These are phyloP conservation scores for Asteroscopus sphinx DNA, from an alignment of 2,888 invertebrate genomes.

Conservation along the genomic window DNA sequence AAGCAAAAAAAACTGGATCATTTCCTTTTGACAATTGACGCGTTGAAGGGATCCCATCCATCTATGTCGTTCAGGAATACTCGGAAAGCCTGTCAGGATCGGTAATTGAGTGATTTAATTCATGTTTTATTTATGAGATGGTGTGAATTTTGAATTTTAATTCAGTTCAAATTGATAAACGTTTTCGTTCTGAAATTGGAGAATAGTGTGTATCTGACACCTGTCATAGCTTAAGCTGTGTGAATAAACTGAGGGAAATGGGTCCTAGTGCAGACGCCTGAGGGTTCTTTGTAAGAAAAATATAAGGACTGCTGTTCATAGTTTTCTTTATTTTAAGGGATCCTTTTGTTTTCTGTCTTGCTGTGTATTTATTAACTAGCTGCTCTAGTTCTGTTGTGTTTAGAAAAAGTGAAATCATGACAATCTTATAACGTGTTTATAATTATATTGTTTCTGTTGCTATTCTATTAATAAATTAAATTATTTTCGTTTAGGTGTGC, in stretches of 20 bases:
- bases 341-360: conserved; percentile 15
- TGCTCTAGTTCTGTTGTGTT: no score
- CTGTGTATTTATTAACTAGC: no score
- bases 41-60: conserved; percentile 69
- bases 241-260: conserved; percentile 20
- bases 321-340: conserved; percentile 7
- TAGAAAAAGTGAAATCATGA: no score
- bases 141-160: conserved; percentile 54
- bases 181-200: conserved; percentile 30
- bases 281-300: conserved; percentile 27
- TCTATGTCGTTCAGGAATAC: conserved; percentile 66
- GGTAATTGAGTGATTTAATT: conserved; percentile 62
- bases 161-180: conserved; percentile 48
- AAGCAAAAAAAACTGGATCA: conserved; percentile 71
- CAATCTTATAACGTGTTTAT: no score
- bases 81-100: conserved; percentile 39
- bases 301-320: conserved; percentile 1
- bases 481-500: no score
- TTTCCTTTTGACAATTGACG: conserved; percentile 75
- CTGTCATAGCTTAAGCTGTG: conserved; percentile 39
- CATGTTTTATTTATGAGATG: conserved; percentile 57
- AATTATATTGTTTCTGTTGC: no score
- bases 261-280: conserved; percentile 4
- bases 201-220: conserved; percentile 44
- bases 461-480: no score